Conservation (phyloP, 1,140 invertebrate genomes). For the Drosophila melanogaster region Release_6_plus_ISO1_MT NT_033779.5:16133501-16134000, state of each 20-base stretch:
- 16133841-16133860: constrained; percentile 56
- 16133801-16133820: constrained; percentile 35
- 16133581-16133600: constrained; percentile 73
- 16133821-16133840: constrained; percentile 68
- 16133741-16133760: not conserved
- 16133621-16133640: constrained; percentile 58
- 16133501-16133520: not conserved
- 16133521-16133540: constrained; percentile 18
- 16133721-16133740: not conserved
- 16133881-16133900: not conserved
- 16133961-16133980: constrained; percentile 47
- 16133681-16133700: constrained; percentile 23
- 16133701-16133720: constrained; percentile 8
- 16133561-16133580: constrained; percentile 43
- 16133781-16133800: constrained; percentile 31
- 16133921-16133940: constrained; percentile 5
- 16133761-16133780: constrained; percentile 11
- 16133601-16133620: constrained; percentile 62
- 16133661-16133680: constrained; percentile 63
- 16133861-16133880: constrained; percentile 16
- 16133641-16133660: constrained; percentile 67
- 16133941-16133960: constrained; percentile 53
- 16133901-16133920: constrained; percentile 1
- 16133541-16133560: constrained; percentile 22
- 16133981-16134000: not conserved